A percentile compares a stretch with the other conserved stretches of the same genome.
Evolutionary conservation across 2,888 invertebrate genomes (phyloP).

Genomic region (Conistra vaccinii): DNA sequence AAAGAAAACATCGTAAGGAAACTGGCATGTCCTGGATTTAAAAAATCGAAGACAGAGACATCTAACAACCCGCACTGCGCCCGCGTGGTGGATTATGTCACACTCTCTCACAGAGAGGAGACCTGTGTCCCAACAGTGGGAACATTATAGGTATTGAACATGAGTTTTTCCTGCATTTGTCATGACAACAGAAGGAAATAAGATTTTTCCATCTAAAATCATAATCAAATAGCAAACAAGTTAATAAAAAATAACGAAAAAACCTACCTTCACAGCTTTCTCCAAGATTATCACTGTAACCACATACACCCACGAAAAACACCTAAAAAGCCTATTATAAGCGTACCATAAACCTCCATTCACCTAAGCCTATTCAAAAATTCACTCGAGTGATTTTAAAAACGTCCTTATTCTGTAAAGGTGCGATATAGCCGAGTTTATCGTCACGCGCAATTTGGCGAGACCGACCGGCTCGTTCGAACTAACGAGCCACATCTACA

Average conservation of each 20-base stretch:
- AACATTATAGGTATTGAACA: too few relatives aligned
- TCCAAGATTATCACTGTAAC: constrained; percentile 9
- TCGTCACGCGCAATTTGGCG: constrained; percentile 81
- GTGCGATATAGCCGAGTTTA: constrained; percentile 68
- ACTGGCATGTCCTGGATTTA: too few relatives aligned
- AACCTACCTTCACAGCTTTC: neutral
- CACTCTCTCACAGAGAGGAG: too few relatives aligned
- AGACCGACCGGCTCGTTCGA: constrained; percentile 60
- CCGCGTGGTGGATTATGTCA: too few relatives aligned
- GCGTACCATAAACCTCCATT: constrained; percentile 65
- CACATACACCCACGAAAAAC: constrained; percentile 67
- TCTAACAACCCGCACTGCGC: too few relatives aligned
- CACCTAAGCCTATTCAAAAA: constrained; percentile 68
- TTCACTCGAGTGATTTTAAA: constrained; percentile 77
- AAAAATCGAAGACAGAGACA: too few relatives aligned
- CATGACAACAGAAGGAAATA: neutral
- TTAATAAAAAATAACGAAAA: neutral
- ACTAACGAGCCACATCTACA: constrained; percentile 69
- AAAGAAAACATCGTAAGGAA: too few relatives aligned
- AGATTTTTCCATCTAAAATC: neutral
- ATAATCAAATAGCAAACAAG: neutral
- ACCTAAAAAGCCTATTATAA: constrained; percentile 58
- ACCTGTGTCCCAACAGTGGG: too few relatives aligned
- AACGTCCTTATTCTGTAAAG: constrained; percentile 73
- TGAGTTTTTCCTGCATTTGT: too few relatives aligned